These are phyloP conservation scores for Sturmia bella DNA, from an alignment of 2,888 invertebrate species.

Conservation along the genomic window DNA sequence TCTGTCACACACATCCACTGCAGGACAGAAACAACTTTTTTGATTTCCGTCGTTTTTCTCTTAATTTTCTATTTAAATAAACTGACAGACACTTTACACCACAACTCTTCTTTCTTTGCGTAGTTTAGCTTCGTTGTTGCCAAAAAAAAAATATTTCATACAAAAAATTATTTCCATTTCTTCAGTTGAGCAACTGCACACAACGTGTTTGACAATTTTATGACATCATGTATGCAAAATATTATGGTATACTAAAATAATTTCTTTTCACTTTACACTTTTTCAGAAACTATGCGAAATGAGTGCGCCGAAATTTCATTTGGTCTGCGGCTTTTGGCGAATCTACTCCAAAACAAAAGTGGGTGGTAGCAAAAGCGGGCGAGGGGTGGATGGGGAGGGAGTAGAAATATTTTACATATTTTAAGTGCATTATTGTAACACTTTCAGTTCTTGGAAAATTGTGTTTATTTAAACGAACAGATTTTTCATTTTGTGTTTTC, in stretches of 20 bases:
- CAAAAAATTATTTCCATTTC: not conserved
- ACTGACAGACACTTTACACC: conserved; percentile 33
- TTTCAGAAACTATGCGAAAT: not conserved
- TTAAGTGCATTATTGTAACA: conserved; percentile 32
- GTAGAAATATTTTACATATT: conserved; percentile 37
- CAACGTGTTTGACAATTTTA: conserved; percentile 48
- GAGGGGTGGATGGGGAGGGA: not conserved
- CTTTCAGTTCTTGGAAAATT: conserved; percentile 55
- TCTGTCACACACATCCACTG: conserved; percentile 45
- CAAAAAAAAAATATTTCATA: conserved; percentile 41
- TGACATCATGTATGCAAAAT: conserved; percentile 59
- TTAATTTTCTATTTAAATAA: conserved; percentile 33
- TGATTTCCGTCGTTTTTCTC: conserved; percentile 66
- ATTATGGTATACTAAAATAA: conserved; percentile 38
- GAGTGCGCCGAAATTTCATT: conserved; percentile 42
- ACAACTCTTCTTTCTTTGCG: conserved; percentile 16
- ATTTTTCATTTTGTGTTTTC: conserved; percentile 7
- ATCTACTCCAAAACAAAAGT: conserved; percentile 9
- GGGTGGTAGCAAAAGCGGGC: conserved; percentile 10
- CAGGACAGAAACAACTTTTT: conserved; percentile 55
- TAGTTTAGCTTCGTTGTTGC: conserved; percentile 2
- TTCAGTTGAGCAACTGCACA: not conserved
- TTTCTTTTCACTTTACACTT: not conserved
- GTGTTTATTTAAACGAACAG: conserved; percentile 26
- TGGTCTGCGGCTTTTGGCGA: conserved; percentile 14